phyloP scores from a whole-genome alignment of 2,888 invertebrate genomes.

The Pseudococcus viburni region DNA sequence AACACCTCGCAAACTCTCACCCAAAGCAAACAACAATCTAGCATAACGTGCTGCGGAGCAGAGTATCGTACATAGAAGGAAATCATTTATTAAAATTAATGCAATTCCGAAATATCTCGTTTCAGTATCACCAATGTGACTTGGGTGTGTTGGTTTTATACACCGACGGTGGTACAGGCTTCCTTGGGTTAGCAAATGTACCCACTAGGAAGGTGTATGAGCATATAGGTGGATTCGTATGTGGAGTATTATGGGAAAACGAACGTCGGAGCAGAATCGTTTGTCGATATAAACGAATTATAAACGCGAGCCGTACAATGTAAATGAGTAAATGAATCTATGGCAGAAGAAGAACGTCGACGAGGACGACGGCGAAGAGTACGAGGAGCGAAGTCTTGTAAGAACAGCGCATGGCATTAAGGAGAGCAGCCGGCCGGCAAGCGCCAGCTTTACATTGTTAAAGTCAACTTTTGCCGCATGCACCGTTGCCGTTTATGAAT shows the following conservation, averaged over 20 bases:
- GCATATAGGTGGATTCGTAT: background rate
- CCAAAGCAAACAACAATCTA: slow-evolving; percentile 44
- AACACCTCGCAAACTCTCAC: slow-evolving; percentile 48
- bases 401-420: slow-evolving; percentile 62
- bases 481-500: slow-evolving; percentile 64
- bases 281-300: slow-evolving; percentile 56
- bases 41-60: background rate
- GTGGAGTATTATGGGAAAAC: background rate
- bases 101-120: slow-evolving; percentile 47
- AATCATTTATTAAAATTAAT: slow-evolving; percentile 47
- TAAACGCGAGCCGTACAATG: slow-evolving; percentile 45
- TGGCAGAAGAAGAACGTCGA: background rate
- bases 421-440: slow-evolving; percentile 65
- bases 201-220: background rate
- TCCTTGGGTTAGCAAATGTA: background rate
- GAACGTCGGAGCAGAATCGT: slow-evolving; percentile 23
- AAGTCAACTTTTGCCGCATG: slow-evolving; percentile 62
- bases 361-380: background rate
- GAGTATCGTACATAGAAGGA: background rate
- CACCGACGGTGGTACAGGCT: background rate
- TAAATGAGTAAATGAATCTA: slow-evolving; percentile 48
- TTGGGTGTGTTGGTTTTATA: background rate
- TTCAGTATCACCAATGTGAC: background rate
- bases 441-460: slow-evolving; percentile 64
- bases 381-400: slow-evolving; percentile 57